Conservation (phyloP, 2,113 vertebrate species). For the Chelonoidis abingdonii region DNA sequence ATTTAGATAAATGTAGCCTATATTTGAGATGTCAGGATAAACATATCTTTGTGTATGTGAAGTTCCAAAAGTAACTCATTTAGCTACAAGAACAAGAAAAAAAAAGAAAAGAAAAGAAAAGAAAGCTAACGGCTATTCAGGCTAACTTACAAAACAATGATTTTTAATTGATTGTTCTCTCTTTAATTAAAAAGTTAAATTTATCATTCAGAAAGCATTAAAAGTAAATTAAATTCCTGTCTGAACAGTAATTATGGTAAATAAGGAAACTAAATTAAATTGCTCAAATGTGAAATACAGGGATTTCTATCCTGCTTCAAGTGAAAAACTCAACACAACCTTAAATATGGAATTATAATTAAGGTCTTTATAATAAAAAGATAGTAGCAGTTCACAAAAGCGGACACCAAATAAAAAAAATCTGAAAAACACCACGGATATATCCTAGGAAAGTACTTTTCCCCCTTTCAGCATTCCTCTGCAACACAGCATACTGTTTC, state of each 20-base stretch:
- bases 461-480: not conserved
- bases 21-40: not conserved
- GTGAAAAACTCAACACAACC: not conserved
- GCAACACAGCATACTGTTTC: not conserved
- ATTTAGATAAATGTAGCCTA: not conserved
- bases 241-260: conserved; percentile 13
- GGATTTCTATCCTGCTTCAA: not conserved
- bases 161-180: not conserved
- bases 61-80: not conserved
- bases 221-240: not conserved
- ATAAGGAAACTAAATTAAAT: not conserved
- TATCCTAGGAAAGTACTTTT: not conserved
- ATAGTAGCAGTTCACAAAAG: not conserved
- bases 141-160: not conserved
- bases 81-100: not conserved
- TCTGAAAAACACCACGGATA: not conserved
- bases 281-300: not conserved
- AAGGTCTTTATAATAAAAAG: not conserved
- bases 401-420: not conserved
- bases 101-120: not conserved
- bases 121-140: not conserved
- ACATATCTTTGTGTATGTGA: not conserved
- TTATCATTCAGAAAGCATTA: conserved; percentile 17
- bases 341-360: conserved; percentile 10
- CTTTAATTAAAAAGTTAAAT: not conserved